Evolutionary conservation across 92 coral and sea anemone species (phyloP).

Genomic region (Blastomussa wellsi): DNA sequence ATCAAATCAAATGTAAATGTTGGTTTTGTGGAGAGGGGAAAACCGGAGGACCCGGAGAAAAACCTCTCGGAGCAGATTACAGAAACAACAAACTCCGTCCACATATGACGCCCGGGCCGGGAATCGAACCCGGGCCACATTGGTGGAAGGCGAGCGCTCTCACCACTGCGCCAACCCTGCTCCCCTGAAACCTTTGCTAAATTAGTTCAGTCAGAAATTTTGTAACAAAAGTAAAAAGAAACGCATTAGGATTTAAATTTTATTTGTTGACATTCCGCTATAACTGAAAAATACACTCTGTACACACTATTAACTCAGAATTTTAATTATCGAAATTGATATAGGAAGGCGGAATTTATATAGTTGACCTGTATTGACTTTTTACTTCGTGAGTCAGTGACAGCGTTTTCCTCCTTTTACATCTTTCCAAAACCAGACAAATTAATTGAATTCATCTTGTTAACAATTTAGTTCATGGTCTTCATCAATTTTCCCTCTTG

Average conservation of each 20-base stretch:
- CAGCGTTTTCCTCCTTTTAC: constrained; percentile 4
- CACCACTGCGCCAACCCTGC: too few relatives aligned
- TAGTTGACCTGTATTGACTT: neutral
- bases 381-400: neutral
- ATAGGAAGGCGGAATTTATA: neutral
- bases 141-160: constrained; percentile 18
- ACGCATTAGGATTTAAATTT: too few relatives aligned
- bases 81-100: neutral
- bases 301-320: constrained; percentile 18
- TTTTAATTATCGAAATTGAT: constrained; percentile 2
- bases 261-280: constrained; percentile 1
- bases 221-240: too few relatives aligned
- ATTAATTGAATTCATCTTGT: constrained; percentile 14
- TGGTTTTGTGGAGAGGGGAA: too few relatives aligned
- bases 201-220: too few relatives aligned
- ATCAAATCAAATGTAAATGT: too few relatives aligned
- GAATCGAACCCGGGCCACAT: constrained; percentile 20
- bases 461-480: constrained; percentile 4
- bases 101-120: constrained; percentile 6
- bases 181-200: too few relatives aligned
- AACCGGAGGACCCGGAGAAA: too few relatives aligned
- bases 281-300: constrained; percentile 46
- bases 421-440: constrained; percentile 14
- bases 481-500: constrained; percentile 29
- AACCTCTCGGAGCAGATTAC: too few relatives aligned